phyloP scores from a whole-genome alignment of 2,797 vertebrate species.

The Trichosurus vulpecula region DNA sequence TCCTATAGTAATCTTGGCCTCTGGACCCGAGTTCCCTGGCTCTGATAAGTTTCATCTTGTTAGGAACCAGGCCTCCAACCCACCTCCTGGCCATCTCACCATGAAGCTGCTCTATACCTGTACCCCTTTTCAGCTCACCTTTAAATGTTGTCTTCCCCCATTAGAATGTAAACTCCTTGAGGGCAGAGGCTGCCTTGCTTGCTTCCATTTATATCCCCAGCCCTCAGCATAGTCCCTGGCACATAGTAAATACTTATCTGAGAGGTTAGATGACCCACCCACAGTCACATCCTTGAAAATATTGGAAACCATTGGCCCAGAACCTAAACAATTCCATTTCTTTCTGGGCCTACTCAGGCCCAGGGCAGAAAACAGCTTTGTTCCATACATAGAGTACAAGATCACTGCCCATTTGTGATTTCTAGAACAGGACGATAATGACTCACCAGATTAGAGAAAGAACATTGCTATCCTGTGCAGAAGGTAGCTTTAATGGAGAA shows the following conservation, averaged over 20 bases:
- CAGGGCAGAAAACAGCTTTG: background rate
- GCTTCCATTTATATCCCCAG: background rate
- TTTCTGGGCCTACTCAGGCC: background rate
- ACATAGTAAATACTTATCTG: background rate
- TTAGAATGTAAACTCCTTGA: background rate
- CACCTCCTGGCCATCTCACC: background rate
- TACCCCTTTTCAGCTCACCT: background rate
- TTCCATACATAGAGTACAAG: background rate
- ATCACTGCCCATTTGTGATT: background rate
- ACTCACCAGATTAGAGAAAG: background rate
- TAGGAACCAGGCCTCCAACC: background rate
- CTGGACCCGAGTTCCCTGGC: background rate
- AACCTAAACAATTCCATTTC: background rate
- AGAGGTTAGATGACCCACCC: background rate
- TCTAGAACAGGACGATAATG: background rate
- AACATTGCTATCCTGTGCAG: background rate
- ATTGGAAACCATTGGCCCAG: background rate
- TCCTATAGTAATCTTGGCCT: background rate
- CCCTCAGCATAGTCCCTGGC: background rate
- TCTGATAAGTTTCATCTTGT: background rate
- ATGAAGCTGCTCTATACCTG: background rate
- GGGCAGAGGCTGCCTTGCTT: background rate
- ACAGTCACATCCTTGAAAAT: background rate
- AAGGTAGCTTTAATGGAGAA: background rate
- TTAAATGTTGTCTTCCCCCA: background rate